Conservation (phyloP, 2,888 invertebrate species). For the Ferdinandea cuprea region DNA sequence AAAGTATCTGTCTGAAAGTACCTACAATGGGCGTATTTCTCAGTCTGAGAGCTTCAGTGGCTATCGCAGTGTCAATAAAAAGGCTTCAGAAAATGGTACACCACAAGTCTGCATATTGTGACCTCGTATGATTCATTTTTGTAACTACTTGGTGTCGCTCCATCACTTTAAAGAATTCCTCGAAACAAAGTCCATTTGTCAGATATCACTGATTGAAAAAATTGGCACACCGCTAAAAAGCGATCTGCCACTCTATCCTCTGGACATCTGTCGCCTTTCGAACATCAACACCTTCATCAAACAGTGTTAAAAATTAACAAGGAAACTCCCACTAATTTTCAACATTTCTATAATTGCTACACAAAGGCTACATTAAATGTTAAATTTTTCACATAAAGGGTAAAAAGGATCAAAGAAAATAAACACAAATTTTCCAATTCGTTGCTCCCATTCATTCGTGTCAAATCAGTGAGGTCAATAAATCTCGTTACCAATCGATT, state of each 20-base stretch:
- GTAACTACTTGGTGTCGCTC: too few species aligned
- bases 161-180: too few species aligned
- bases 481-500: conserved; percentile 70
- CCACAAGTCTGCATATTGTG: too few species aligned
- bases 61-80: too few species aligned
- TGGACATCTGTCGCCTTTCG: conserved; percentile 33
- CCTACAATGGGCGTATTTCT: too few species aligned
- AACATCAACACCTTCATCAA: conserved; percentile 13
- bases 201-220: too few species aligned
- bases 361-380: neutral
- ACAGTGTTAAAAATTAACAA: conserved; percentile 41
- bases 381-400: conserved; percentile 13
- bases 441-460: conserved; percentile 52
- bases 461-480: conserved; percentile 57
- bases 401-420: conserved; percentile 49
- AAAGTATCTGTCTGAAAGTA: too few species aligned
- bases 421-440: conserved; percentile 63
- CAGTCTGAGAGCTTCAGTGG: too few species aligned
- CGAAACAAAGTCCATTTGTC: too few species aligned
- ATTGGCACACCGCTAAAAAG: too few species aligned
- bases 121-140: too few species aligned
- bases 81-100: too few species aligned
- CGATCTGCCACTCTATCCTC: neutral
- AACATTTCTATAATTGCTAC: conserved; percentile 6
- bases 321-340: conserved; percentile 44